Evolutionary conservation across 2,113 vertebrate species (phyloP).

Genomic region (Corythornis vintsioides): DNA sequence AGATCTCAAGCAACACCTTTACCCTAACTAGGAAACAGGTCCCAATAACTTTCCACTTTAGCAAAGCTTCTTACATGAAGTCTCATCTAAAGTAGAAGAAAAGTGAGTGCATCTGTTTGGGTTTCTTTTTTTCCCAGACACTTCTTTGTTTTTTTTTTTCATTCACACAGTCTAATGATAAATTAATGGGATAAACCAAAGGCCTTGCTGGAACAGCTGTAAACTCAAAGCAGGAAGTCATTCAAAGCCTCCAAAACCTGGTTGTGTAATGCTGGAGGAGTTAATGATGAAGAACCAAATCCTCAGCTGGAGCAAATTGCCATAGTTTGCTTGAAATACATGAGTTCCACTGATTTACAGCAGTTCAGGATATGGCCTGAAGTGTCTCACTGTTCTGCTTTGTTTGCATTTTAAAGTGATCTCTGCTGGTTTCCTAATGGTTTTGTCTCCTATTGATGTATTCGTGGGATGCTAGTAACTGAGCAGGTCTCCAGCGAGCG

Average conservation of each 20-base stretch:
- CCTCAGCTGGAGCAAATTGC: slow-evolving; percentile 37
- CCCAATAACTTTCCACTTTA: not conserved
- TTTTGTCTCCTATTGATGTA: slow-evolving; percentile 7
- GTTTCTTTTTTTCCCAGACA: not conserved
- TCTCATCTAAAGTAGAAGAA: not conserved
- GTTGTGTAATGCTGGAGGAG: slow-evolving; percentile 42
- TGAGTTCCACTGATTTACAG: slow-evolving; percentile 20
- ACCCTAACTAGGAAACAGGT: not conserved
- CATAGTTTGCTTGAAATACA: not conserved
- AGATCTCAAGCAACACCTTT: not conserved
- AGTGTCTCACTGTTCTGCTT: slow-evolving; percentile 4
- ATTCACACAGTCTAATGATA: slow-evolving; percentile 41
- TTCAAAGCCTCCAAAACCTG: slow-evolving; percentile 25
- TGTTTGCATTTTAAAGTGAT: slow-evolving; percentile 55
- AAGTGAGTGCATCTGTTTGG: not conserved
- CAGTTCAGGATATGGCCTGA: not conserved
- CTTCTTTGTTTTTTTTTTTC: not conserved
- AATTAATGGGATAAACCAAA: slow-evolving; percentile 49
- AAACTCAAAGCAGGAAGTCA: slow-evolving; percentile 44
- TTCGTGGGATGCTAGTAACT: not conserved
- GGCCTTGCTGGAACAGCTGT: slow-evolving; percentile 55
- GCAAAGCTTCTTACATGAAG: not conserved
- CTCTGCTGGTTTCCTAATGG: slow-evolving; percentile 48
- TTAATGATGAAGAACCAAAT: slow-evolving; percentile 41
- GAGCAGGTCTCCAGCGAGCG: not conserved